Conservation (phyloP, 2,113 vertebrate genomes). For the Paracanthobrama guichenoti region DNA sequence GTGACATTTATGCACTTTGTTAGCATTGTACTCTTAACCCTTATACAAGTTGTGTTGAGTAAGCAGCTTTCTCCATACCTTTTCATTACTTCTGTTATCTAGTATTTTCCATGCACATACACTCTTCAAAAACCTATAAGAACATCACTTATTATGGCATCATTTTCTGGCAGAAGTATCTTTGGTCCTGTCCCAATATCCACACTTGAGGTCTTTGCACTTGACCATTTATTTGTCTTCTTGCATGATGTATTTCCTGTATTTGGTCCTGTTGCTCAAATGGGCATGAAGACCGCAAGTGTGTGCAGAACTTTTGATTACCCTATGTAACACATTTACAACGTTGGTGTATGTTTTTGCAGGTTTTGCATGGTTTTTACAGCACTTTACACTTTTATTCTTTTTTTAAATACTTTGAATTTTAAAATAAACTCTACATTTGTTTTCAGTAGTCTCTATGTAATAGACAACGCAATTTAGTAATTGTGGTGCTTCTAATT, state of each 20-base stretch:
- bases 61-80: neutral
- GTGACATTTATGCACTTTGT: neutral
- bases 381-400: neutral
- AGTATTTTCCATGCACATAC: neutral
- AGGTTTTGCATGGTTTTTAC: no score
- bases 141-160: neutral
- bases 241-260: neutral
- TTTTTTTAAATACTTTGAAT: neutral
- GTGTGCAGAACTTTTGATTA: neutral
- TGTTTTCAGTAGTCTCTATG: neutral
- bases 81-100: neutral
- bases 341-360: neutral
- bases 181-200: no score
- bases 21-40: neutral
- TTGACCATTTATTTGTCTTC: neutral
- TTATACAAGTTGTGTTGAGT: neutral
- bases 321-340: neutral
- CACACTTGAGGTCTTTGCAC: no score
- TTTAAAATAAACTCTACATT: neutral
- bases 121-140: neutral
- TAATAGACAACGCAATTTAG: neutral
- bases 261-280: neutral
- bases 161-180: no score
- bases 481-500: no score
- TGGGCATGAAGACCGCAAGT: neutral